Evolutionary conservation across 1,140 invertebrate species (phyloP).

Genomic region (Camponotus floridanus): DNA sequence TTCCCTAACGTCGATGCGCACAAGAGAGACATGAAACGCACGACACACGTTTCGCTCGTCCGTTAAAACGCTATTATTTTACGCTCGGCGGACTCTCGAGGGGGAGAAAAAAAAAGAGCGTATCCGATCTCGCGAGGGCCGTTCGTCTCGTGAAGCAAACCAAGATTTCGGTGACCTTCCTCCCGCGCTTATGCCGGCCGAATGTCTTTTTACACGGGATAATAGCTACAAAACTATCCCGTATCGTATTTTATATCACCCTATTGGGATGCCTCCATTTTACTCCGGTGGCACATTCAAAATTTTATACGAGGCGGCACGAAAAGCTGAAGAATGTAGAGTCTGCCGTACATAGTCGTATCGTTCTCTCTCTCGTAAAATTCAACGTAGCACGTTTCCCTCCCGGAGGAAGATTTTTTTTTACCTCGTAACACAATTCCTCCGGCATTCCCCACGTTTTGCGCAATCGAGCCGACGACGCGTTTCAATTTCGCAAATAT

Average conservation of each 20-base stretch:
- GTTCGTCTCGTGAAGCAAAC: slow-evolving; percentile 2
- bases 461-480: background rate
- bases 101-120: slow-evolving; percentile 18
- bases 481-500: slow-evolving; percentile 12
- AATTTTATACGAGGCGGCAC: background rate
- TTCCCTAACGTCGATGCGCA: background rate
- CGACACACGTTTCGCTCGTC: slow-evolving; percentile 23
- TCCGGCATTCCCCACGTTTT: background rate
- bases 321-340: slow-evolving; percentile 14
- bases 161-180: background rate
- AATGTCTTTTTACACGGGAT: slow-evolving; percentile 29
- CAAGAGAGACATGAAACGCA: background rate
- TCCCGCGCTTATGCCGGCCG: background rate
- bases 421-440: slow-evolving; percentile 15
- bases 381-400: background rate
- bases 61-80: background rate
- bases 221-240: slow-evolving; percentile 47
- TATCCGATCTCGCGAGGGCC: slow-evolving; percentile 17
- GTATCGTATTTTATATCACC: slow-evolving; percentile 30
- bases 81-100: background rate
- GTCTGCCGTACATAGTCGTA: background rate
- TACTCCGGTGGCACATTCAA: slow-evolving; percentile 35
- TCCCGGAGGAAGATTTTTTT: slow-evolving; percentile 21
- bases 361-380: slow-evolving; percentile 27
- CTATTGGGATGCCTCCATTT: slow-evolving; percentile 48